Percentiles rank a stretch among this genome's conserved stretches.
Evolutionary conservation across 1,140 invertebrate species (phyloP).

Genomic region (Lordiphosa stackelbergi): DNA sequence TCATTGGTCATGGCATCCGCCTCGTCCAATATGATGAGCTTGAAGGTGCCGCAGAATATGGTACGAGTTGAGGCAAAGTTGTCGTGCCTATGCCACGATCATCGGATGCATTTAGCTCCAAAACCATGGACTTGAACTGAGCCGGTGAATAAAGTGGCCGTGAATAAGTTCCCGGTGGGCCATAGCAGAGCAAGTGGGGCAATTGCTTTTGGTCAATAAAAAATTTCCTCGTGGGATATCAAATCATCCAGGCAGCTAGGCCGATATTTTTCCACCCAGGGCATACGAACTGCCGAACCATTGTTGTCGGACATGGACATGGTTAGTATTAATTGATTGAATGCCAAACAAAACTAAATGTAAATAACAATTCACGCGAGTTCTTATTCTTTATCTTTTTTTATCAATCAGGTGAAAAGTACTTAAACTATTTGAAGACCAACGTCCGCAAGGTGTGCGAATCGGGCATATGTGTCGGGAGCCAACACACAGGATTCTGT

Average conservation of each 20-base stretch:
- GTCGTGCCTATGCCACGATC: conserved; percentile 98
- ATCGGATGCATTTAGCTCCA: conserved; percentile 99
- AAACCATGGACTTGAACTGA: conserved; percentile 83
- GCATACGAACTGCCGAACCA: conserved; percentile 54
- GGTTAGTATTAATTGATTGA: background rate
- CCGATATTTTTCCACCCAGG: conserved; percentile 97
- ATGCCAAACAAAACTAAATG: background rate
- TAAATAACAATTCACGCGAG: conserved; percentile 4
- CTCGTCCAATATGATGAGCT: conserved; percentile 99
- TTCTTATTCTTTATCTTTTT: too few relatives aligned
- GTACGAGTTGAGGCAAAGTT: conserved; percentile 98
- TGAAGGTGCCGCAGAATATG: conserved; percentile 95
- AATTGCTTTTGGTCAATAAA: conserved; percentile 95
- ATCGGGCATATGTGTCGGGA: too few relatives aligned
- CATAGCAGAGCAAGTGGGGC: conserved; percentile 98
- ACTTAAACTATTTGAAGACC: too few relatives aligned
- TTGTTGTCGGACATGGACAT: conserved; percentile 47
- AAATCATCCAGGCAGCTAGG: conserved; percentile 93
- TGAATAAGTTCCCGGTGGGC: conserved; percentile 98
- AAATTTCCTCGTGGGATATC: conserved; percentile 98
- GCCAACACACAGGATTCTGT: too few relatives aligned
- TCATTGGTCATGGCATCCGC: conserved; percentile 99
- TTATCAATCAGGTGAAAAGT: too few relatives aligned
- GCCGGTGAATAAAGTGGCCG: conserved; percentile 92
- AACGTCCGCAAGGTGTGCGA: too few relatives aligned